These are phyloP conservation scores for Onychomys leucogaster DNA, from an alignment of 2,797 vertebrate genomes.

Conservation along the genomic window DNA sequence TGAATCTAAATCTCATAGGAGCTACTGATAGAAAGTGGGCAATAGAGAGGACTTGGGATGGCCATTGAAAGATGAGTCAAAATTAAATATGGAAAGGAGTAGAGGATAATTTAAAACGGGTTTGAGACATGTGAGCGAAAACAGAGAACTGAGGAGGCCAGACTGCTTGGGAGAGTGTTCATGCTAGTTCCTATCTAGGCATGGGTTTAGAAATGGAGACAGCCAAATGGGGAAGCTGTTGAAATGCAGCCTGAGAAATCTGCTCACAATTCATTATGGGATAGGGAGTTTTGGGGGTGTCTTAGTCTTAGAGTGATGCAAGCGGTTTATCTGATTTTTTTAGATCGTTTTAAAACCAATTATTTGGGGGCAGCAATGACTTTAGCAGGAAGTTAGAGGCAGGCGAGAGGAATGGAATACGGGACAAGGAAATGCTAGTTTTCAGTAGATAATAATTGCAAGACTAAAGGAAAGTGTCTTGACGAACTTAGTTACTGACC, in stretches of 20 bases:
- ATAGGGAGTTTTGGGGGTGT: not conserved
- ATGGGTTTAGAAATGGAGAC: not conserved
- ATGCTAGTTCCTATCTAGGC: not conserved
- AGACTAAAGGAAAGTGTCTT: slow-evolving; percentile 28
- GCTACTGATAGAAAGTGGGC: not conserved
- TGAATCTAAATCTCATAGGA: not conserved
- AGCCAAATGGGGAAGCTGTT: not conserved
- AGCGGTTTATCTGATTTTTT: not conserved
- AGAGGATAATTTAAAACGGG: not conserved
- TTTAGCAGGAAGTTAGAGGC: not conserved
- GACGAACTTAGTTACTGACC: not conserved
- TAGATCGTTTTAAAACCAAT: not conserved
- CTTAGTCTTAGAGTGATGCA: not conserved
- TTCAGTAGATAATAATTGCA: not conserved
- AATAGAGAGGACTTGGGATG: not conserved
- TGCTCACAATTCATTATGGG: not conserved
- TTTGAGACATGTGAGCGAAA: not conserved
- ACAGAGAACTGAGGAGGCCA: not conserved
- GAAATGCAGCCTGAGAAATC: not conserved
- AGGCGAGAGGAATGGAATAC: not conserved
- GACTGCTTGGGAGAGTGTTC: not conserved
- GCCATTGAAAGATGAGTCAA: not conserved
- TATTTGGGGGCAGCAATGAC: not conserved
- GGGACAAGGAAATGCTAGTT: too few relatives aligned
- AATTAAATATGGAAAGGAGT: not conserved